Percentiles rank a stretch among this genome's conserved stretches.
phyloP scores from a whole-genome alignment of 1,140 invertebrate genomes.

The Pentalonia nigronervosa region DNA sequence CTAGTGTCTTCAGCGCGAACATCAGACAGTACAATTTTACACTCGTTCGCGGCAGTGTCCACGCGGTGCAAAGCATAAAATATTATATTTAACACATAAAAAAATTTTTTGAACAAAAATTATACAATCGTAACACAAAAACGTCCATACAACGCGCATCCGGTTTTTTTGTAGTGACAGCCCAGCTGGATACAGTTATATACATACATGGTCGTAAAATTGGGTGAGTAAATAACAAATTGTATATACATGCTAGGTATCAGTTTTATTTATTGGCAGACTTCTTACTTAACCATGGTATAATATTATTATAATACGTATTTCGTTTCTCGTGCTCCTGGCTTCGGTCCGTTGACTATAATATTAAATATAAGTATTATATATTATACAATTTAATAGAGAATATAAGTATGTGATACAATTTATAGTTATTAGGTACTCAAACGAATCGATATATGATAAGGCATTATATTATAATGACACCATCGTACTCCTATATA shows the following conservation, averaged over 20 bases:
- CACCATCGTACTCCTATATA: not conserved
- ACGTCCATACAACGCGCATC: not conserved
- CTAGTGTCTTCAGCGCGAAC: slow-evolving; percentile 49
- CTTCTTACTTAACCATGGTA: not conserved
- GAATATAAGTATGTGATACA: not conserved
- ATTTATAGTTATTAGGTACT: not conserved
- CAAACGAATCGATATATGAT: not conserved
- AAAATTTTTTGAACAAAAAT: not conserved
- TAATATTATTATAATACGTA: not conserved
- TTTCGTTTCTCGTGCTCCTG: not conserved
- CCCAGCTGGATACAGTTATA: not conserved
- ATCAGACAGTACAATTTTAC: slow-evolving; percentile 42
- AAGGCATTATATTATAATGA: not conserved
- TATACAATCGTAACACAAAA: not conserved
- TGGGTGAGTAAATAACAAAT: slow-evolving; percentile 31
- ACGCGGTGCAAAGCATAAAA: not conserved
- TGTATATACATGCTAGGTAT: not conserved
- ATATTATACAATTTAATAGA: not conserved
- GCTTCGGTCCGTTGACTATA: not conserved
- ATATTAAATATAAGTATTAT: not conserved
- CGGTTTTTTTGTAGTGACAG: slow-evolving; percentile 19
- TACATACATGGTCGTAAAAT: slow-evolving; percentile 43
- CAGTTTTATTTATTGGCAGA: too few relatives aligned
- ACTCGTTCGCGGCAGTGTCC: slow-evolving; percentile 21
- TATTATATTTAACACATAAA: not conserved